Evolutionary conservation across 2,797 vertebrate genomes (phyloP).

Genomic region (Phoebastria nigripes): DNA sequence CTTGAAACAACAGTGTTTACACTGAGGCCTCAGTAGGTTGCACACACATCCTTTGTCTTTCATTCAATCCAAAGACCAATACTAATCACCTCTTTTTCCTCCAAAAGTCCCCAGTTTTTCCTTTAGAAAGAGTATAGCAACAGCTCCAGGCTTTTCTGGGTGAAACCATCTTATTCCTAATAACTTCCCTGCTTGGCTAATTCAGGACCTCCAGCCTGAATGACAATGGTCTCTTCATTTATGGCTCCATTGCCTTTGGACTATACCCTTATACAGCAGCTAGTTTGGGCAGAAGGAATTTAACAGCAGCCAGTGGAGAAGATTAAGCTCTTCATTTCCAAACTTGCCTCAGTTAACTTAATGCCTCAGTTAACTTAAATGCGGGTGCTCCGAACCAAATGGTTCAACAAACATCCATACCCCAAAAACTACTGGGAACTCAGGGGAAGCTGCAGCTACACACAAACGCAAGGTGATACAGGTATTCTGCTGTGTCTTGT

Average conservation of each 20-base stretch:
- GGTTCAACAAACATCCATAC: background rate
- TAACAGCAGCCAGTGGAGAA: background rate
- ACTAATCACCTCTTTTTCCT: background rate
- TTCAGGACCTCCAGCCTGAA: background rate
- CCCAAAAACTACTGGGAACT: background rate
- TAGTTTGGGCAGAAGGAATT: background rate
- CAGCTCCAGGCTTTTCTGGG: background rate
- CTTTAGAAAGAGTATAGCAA: background rate
- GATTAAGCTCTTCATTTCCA: background rate
- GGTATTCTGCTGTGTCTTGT: background rate
- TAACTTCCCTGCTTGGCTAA: background rate
- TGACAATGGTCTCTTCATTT: background rate
- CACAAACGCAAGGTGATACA: background rate
- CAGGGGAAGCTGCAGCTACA: background rate
- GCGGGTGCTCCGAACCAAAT: background rate
- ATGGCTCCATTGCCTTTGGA: background rate
- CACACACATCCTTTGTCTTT: background rate
- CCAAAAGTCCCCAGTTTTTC: background rate
- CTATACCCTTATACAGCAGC: background rate
- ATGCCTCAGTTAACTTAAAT: background rate
- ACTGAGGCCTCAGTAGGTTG: background rate
- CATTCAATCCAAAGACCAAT: background rate
- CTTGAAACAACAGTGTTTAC: background rate
- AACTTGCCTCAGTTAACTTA: background rate
- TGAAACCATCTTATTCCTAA: background rate